Evolutionary conservation across 2,113 vertebrate species (phyloP).

Genomic region (Calonectris borealis): DNA sequence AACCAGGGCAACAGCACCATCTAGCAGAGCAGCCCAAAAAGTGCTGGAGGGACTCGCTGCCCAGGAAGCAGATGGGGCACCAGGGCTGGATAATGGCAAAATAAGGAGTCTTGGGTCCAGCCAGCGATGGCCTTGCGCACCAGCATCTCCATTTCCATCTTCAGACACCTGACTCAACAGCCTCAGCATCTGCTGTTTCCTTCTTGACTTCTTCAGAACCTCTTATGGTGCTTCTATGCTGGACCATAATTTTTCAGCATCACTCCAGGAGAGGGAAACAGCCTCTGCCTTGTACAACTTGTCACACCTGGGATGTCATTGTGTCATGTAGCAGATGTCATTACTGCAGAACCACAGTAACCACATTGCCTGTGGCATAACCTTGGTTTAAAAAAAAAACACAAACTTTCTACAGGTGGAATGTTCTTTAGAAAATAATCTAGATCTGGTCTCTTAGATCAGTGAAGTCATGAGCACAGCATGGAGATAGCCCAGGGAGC

Average conservation of each 20-base stretch:
- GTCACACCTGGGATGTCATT: neutral
- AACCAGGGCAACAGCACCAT: slow-evolving; percentile 68
- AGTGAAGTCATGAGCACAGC: fast-evolving
- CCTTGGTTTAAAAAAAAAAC: neutral
- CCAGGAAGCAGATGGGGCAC: fast-evolving
- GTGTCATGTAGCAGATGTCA: neutral
- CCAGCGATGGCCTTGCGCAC: fast-evolving
- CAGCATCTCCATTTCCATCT: neutral
- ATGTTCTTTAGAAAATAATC: neutral
- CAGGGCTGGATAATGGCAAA: neutral
- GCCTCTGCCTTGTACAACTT: neutral
- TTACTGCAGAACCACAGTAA: neutral
- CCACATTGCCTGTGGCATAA: neutral
- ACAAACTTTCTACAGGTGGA: neutral
- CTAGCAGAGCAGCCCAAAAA: slow-evolving; percentile 59
- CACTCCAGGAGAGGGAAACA: neutral
- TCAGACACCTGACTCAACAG: neutral
- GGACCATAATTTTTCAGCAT: neutral
- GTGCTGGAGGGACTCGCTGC: neutral
- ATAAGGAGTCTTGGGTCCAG: neutral
- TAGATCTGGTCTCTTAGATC: too few relatives aligned
- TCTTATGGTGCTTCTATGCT: fast-evolving
- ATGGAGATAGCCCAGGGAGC: neutral
- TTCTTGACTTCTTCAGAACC: neutral
- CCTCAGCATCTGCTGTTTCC: neutral